phyloP scores from a whole-genome alignment of 2,113 vertebrate genomes.

The Tychaedon coryphoeus region DNA sequence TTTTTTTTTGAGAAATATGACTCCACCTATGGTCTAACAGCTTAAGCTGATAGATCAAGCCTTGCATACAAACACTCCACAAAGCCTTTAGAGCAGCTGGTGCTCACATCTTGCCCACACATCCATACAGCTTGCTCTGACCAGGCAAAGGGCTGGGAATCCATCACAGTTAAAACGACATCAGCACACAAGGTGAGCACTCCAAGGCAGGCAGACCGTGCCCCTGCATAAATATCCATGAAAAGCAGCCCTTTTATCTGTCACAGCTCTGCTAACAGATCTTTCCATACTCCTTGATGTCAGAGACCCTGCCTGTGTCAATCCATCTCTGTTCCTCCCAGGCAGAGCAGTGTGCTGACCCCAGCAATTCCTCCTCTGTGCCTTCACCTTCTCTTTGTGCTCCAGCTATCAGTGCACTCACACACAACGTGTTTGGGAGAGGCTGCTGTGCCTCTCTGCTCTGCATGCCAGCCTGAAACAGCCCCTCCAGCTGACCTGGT shows the following conservation, averaged over 20 bases:
- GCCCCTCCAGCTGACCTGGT: neutral
- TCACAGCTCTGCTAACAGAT: neutral
- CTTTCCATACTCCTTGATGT: neutral
- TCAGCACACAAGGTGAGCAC: neutral
- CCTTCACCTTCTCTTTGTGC: neutral
- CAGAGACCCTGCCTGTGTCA: neutral
- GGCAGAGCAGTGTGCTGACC: rapidly evolving
- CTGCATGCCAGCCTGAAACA: neutral
- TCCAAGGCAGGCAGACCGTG: neutral
- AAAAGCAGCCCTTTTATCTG: neutral
- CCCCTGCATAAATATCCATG: neutral
- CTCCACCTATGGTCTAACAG: neutral
- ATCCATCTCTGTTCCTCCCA: neutral
- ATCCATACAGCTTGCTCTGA: neutral
- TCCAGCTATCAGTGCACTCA: neutral
- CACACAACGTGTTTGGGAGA: rapidly evolving
- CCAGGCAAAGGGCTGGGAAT: neutral
- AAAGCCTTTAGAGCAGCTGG: neutral
- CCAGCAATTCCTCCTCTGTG: neutral
- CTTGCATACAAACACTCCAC: neutral
- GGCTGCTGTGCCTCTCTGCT: neutral
- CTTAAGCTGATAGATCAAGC: neutral
- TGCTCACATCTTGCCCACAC: neutral
- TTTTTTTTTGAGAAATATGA: neutral
- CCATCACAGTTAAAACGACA: neutral